A percentile compares a stretch with the other conserved stretches of the same genome.
phyloP scores from a whole-genome alignment of 2,113 vertebrate species.

The Vulpes vulpes region DNA sequence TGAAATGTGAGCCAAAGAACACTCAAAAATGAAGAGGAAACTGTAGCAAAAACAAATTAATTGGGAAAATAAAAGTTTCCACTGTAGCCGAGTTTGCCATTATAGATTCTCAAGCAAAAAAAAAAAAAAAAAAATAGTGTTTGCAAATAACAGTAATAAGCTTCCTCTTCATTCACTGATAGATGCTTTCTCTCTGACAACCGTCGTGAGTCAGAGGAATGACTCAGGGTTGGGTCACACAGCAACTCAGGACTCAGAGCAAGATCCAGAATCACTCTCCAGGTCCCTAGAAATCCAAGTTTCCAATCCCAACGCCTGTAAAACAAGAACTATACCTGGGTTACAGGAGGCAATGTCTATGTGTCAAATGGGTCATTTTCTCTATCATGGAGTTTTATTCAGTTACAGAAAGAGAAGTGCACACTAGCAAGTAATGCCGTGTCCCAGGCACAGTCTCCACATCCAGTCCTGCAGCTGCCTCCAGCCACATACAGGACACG shows the following conservation, averaged over 20 bases:
- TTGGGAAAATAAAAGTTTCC: neutral
- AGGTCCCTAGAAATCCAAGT: neutral
- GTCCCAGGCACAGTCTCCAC: neutral
- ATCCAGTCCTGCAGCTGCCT: neutral
- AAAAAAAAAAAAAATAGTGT: neutral
- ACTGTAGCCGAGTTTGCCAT: neutral
- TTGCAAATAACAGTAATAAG: neutral
- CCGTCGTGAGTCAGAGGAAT: neutral
- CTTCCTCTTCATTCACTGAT: neutral
- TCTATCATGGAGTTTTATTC: neutral
- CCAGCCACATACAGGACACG: neutral
- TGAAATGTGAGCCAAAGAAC: neutral
- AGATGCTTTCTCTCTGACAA: neutral
- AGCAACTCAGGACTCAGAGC: neutral
- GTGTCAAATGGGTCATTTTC: neutral
- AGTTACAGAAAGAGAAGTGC: neutral
- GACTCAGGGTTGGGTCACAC: neutral
- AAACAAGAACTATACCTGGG: neutral
- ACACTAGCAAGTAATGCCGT: neutral
- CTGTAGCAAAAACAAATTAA: neutral
- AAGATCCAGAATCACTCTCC: neutral
- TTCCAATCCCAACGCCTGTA: neutral
- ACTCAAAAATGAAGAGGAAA: neutral
- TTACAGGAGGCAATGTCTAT: neutral
- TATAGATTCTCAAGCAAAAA: neutral